Evolutionary conservation across 2,888 invertebrate genomes (phyloP), one percentile per base, ranked within the genome.

Genomic region (Standfussiana lucernea): DNA sequence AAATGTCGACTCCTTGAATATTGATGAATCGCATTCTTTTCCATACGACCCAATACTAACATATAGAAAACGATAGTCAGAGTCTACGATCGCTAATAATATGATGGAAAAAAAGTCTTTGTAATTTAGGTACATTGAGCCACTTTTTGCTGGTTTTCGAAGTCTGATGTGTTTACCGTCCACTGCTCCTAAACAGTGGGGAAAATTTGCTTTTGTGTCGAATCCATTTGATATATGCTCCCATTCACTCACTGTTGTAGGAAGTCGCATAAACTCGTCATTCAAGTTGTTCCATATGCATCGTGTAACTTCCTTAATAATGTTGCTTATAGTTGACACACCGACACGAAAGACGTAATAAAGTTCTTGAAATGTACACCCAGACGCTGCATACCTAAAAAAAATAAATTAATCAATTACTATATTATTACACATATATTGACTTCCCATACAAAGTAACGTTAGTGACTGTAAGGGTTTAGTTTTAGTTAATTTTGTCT

Each of bases 11-110:
- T 86, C 82, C 78, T 81, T 80, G 78, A 87, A 86, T 83, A 87
- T 83, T 79, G 84, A 77, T 77, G 85, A 88, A 83, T 86, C 85
- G 65, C 86, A 85, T 83, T 85, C 83, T 82, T 85, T 88, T 77
- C 86, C 84, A 84, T 86, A 84, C 13, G 83, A 82, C 5, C 88
- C 85, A 35, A 86, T 68, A 77, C 79, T 77, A n/a, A 85, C 72
- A 37, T 79, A 83, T 75, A 81, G 18, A 83, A 87, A 86, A 15
- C 82, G 78, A 75, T 86, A 88, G 72, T 83, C 73, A 18, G 81
- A 82, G 71, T 86, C 85, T 75, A 86, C 88, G 65, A 88, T 72
- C 69, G 85, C 86, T 79, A 88, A 77, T 79, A 88, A 83, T 82
- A 88, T 72, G 71, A 86, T 84, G 80, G 82, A 85, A 84, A 78